Conservation (phyloP, 2,113 vertebrate genomes). For the Leucosticte australis region DNA sequence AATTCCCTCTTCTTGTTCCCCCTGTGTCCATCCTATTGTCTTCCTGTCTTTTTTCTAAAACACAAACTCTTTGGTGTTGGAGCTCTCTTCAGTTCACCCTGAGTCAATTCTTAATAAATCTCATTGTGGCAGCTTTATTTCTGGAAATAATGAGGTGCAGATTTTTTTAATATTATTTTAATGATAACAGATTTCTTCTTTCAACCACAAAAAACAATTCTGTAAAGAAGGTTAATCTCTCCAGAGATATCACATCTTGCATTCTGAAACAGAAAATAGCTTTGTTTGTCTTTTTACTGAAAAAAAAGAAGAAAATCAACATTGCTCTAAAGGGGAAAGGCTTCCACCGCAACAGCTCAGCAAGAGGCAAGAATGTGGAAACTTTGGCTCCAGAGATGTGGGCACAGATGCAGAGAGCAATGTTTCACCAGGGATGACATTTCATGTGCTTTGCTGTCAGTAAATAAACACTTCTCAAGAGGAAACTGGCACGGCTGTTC, state of each 20-base stretch:
- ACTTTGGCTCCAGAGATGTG: slow-evolving; percentile 9
- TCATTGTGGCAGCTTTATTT: neutral
- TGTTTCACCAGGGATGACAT: neutral
- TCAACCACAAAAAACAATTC: neutral
- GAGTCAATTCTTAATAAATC: neutral
- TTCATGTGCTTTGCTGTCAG: neutral
- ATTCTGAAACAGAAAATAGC: neutral
- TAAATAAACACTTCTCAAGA: neutral
- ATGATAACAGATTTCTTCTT: slow-evolving; percentile 36
- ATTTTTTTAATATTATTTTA: neutral
- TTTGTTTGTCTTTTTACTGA: neutral
- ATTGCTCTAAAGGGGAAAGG: neutral
- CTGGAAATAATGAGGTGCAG: slow-evolving; percentile 29
- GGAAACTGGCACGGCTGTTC: neutral
- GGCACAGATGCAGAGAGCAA: slow-evolving; percentile 14
- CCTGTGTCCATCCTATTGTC: slow-evolving; percentile 14
- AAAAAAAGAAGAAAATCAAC: neutral
- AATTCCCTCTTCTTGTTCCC: neutral
- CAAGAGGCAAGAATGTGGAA: slow-evolving; percentile 34
- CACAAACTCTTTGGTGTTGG: neutral
- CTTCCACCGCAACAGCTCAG: slow-evolving; percentile 4
- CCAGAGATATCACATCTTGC: slow-evolving; percentile 24
- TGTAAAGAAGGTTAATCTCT: slow-evolving; percentile 16
- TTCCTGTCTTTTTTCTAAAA: neutral
- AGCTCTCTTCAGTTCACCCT: neutral